A percentile compares a stretch with the other conserved stretches of the same genome.
These are phyloP conservation scores for Trissolcus brochymenae DNA, from an alignment of 2,888 invertebrate species.

Conservation along the genomic window DNA sequence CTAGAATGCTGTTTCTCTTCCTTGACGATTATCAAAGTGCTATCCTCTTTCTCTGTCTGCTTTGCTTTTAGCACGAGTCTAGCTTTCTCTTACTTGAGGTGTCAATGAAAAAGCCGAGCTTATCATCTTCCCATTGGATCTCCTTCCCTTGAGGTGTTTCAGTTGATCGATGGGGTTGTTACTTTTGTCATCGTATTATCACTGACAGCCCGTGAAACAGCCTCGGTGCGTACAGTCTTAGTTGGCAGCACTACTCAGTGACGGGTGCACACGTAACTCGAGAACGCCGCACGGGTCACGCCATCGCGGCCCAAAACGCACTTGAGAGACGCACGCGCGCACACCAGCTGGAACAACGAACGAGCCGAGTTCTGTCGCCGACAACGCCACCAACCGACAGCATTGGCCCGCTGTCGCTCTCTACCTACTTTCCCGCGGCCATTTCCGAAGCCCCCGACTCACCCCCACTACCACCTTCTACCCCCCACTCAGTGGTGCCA, in stretches of 20 bases:
- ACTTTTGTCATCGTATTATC: too few relatives aligned
- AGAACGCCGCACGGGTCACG: slow-evolving; percentile 33
- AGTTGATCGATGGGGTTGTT: too few relatives aligned
- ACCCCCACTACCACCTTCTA: slow-evolving; percentile 75
- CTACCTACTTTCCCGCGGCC: slow-evolving; percentile 75
- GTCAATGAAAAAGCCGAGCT: too few relatives aligned
- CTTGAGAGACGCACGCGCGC: slow-evolving; percentile 37
- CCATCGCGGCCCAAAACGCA: slow-evolving; percentile 31
- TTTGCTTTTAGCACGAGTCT: too few relatives aligned
- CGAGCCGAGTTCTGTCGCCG: slow-evolving; percentile 31
- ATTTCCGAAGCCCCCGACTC: slow-evolving; percentile 69
- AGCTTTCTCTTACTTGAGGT: too few relatives aligned
- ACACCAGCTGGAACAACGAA: slow-evolving; percentile 43
- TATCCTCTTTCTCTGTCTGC: too few relatives aligned
- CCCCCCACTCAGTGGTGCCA: slow-evolving; percentile 73
- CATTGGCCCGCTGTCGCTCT: slow-evolving; percentile 65
- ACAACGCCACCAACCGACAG: slow-evolving; percentile 56
- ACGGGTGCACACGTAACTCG: slow-evolving; percentile 1
- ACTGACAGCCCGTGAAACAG: too few relatives aligned
- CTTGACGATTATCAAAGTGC: too few relatives aligned
- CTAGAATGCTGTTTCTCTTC: neutral
- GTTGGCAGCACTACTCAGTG: slow-evolving; percentile 18
- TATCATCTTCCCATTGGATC: too few relatives aligned
- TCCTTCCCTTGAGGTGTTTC: too few relatives aligned
- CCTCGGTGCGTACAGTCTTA: too few relatives aligned